Evolutionary conservation across 2,113 vertebrate species (phyloP).

Genomic region (cattle (Bos taurus)): ARS-UCD2.0 NC_037346.1:22115001-22115500

Average conservation of each 20-base stretch:
- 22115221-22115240: background rate
- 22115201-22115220: background rate
- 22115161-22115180: background rate
- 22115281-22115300: background rate
- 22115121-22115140: background rate
- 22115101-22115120: background rate
- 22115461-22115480: background rate
- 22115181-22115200: background rate
- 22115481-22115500: background rate
- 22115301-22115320: background rate
- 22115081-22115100: background rate
- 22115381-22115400: background rate
- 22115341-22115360: background rate
- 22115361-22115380: background rate
- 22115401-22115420: background rate
- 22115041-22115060: background rate
- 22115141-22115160: background rate
- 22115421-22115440: background rate
- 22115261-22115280: background rate
- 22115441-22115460: background rate
- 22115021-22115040: background rate
- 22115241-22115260: background rate
- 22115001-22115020: slow-evolving; percentile 15
- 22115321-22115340: background rate
- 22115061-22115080: background rate